Evolutionary conservation across 1,140 invertebrate genomes (phyloP).

Genomic region (Bombyx mandarina): DNA sequence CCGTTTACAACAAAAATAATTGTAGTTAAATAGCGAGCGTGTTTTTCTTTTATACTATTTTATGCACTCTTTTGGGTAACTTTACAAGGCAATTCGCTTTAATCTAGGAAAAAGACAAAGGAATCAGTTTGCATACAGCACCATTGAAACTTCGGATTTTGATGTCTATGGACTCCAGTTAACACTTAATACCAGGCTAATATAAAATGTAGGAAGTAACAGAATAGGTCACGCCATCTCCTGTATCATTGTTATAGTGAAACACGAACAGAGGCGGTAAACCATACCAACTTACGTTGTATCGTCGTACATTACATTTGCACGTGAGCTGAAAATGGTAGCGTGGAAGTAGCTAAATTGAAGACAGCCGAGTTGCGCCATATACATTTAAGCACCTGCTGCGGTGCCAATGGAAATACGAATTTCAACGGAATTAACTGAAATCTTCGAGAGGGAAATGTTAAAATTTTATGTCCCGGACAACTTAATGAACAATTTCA

Average conservation of each 20-base stretch:
- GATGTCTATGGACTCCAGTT: not conserved
- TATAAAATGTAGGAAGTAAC: not conserved
- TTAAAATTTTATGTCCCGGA: conserved; percentile 23
- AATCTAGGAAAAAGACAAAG: too few species aligned
- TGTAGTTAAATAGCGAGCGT: too few species aligned
- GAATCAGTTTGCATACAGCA: too few species aligned
- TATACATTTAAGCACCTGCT: conserved; percentile 37
- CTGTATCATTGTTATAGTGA: not conserved
- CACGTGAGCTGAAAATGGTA: conserved; percentile 38
- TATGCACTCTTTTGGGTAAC: too few species aligned
- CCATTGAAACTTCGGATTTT: not conserved
- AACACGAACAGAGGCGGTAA: conserved; percentile 12
- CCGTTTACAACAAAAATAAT: too few species aligned
- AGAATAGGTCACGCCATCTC: not conserved
- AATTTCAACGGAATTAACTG: conserved; percentile 32
- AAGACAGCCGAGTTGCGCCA: conserved; percentile 25
- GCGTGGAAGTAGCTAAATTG: conserved; percentile 25
- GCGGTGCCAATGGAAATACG: conserved; percentile 13
- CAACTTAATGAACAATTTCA: conserved; percentile 30
- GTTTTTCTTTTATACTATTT: too few species aligned
- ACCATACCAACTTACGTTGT: conserved; percentile 28
- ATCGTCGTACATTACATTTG: conserved; percentile 32
- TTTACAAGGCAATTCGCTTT: too few species aligned
- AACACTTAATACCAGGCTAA: not conserved
- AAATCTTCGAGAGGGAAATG: conserved; percentile 21